Evolutionary conservation across 2,888 invertebrate genomes (phyloP), one percentile per base, ranked within the genome.

Genomic region (Frankliniella fusca): DNA sequence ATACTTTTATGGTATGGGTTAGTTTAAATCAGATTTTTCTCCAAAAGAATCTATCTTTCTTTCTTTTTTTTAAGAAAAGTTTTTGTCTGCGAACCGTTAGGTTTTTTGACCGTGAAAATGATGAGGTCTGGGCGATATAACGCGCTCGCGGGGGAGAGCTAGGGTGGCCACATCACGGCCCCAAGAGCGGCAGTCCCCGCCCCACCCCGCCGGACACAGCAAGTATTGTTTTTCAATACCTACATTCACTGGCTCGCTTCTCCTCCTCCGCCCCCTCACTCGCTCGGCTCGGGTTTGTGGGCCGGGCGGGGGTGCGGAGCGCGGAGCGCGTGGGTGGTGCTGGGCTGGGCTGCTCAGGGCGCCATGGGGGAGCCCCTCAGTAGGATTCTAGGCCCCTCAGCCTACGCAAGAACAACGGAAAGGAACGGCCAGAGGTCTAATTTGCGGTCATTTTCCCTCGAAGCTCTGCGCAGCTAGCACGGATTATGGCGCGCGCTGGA

Each of bases 211-310:
- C 5, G 38, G 38, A 38, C 38, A 38, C 38, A 38, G 38, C 38
- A 38, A 5, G 38, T 76, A 76, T 76, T 76, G 70, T 76, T 76
- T 76, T 76, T 76, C 70, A 76, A 76, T 76, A 76, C 70, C 70
- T 76, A 11, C 70, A n/a, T 76, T 27, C 23, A 27, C 70, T 27
- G n/a, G n/a, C n/a, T n/a, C n/a, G n/a, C n/a, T n/a, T n/a, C n/a
- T n/a, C n/a, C n/a, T 2, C 12, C 27, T 27, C 27, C 12, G 27
- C 70, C 70, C 27, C 23, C 1, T 23, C 23, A 1, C 70, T 27
- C 23, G 23, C 27, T 76, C 27, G 11, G 12, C 15, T 2, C 54
- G n/a, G 23, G 23, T 2, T 38, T 38, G 38, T 38, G 38, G 38
- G 38, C 27, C 27, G 23, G 38, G 38, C 38, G 38, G 38, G 54